These are phyloP conservation scores for Synergus laeviventris DNA, from an alignment of 2,888 invertebrate species.

Conservation along the genomic window DNA sequence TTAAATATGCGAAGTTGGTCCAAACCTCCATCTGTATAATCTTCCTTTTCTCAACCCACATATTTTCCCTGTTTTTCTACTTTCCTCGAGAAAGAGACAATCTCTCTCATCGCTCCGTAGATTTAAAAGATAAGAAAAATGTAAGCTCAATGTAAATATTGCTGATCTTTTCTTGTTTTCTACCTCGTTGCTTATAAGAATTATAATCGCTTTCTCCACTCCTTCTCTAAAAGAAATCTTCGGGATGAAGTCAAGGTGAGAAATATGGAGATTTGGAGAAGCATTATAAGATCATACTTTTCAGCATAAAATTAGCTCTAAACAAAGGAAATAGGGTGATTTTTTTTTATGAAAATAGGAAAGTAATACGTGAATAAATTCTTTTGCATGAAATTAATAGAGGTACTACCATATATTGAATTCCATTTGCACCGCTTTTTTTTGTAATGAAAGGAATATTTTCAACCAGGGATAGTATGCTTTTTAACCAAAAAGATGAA, in stretches of 20 bases:
- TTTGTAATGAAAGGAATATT: too few species aligned
- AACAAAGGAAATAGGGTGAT: too few species aligned
- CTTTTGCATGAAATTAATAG: too few species aligned
- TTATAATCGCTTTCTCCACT: neutral
- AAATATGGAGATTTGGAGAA: neutral
- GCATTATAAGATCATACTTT: neutral
- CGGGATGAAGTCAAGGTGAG: neutral
- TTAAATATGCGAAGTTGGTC: slow-evolving; percentile 66
- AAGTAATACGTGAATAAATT: too few species aligned
- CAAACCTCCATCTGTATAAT: slow-evolving; percentile 27
- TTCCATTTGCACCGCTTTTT: too few species aligned
- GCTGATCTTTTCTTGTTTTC: neutral
- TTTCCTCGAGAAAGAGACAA: neutral
- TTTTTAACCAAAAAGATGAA: too few species aligned
- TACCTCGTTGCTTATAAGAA: neutral
- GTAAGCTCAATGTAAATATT: slow-evolving; percentile 5
- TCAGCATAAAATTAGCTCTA: too few species aligned
- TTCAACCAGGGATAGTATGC: too few species aligned
- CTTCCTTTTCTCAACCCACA: slow-evolving; percentile 16
- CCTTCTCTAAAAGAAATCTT: neutral
- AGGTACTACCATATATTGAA: too few species aligned
- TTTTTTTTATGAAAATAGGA: too few species aligned
- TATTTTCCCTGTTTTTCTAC: slow-evolving; percentile 16
- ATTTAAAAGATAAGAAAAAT: slow-evolving; percentile 29
- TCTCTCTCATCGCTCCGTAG: neutral